Percentiles rank a stretch among this genome's conserved stretches.
phyloP scores from a whole-genome alignment of 2,113 vertebrate genomes.

The Cnemophilus loriae region DNA sequence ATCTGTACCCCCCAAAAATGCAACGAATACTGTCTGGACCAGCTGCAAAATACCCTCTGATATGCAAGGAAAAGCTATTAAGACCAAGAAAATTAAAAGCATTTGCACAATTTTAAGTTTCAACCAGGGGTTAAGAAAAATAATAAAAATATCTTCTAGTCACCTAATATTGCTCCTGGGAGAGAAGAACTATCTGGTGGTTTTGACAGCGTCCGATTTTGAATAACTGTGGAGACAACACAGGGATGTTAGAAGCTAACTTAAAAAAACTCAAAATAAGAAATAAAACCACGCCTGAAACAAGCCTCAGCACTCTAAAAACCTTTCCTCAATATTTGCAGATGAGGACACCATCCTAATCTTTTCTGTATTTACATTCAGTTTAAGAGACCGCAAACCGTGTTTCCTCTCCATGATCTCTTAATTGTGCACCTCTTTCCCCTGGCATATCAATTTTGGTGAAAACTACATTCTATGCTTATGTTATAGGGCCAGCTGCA shows the following conservation, averaged over 20 bases:
- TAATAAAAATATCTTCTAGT: background rate
- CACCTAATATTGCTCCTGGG: conserved; percentile 74
- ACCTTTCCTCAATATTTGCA: background rate
- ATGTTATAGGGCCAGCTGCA: background rate
- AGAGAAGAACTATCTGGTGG: conserved; percentile 59
- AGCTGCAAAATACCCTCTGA: background rate
- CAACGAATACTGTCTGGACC: background rate
- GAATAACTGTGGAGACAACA: conserved; percentile 72
- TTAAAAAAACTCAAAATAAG: background rate
- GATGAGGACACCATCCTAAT: background rate
- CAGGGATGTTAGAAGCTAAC: background rate
- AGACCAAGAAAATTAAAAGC: background rate
- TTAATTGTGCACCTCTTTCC: background rate
- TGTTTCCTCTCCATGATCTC: background rate
- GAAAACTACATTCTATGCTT: background rate
- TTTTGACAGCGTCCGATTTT: conserved; percentile 70
- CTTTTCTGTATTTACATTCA: background rate
- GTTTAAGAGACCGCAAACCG: background rate
- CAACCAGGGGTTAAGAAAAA: background rate
- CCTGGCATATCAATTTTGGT: background rate
- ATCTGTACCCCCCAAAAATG: background rate
- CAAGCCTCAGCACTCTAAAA: background rate
- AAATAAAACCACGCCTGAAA: background rate
- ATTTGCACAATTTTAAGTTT: background rate
- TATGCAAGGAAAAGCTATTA: background rate